A percentile compares a stretch with the other conserved stretches of the same genome.
phyloP scores from a whole-genome alignment of 2,888 invertebrate species.

The Tiphia femorata region DNA sequence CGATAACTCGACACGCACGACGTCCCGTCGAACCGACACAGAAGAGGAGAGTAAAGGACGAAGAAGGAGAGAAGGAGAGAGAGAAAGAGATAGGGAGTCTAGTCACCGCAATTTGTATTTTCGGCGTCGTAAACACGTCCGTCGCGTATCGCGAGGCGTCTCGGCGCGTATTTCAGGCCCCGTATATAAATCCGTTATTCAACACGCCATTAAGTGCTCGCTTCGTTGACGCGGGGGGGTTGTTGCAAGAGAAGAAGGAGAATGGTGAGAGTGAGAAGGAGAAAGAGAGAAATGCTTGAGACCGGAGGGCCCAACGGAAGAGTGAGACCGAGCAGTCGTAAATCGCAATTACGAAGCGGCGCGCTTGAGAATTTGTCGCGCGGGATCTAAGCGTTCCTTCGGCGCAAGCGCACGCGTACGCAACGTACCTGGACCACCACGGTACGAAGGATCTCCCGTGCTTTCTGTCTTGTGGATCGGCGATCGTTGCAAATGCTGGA shows the following conservation, averaged over 20 bases:
- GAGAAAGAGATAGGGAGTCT: too few relatives aligned
- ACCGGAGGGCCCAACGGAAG: constrained; percentile 2
- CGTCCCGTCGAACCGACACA: neutral
- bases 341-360: constrained; percentile 67
- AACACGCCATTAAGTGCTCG: constrained; percentile 67
- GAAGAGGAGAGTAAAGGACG: too few relatives aligned
- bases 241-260: constrained; percentile 30
- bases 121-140: constrained; percentile 60
- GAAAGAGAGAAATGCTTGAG: constrained; percentile 12
- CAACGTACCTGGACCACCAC: constrained; percentile 44
- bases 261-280: constrained; percentile 27
- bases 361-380: constrained; percentile 66
- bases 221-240: constrained; percentile 47
- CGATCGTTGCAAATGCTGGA: neutral
- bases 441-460: constrained; percentile 31
- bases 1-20: neutral
- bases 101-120: constrained; percentile 57
- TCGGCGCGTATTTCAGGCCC: constrained; percentile 55
- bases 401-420: constrained; percentile 32
- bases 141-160: constrained; percentile 46
- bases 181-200: constrained; percentile 68
- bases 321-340: constrained; percentile 49
- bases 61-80: too few relatives aligned
- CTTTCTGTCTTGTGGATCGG: constrained; percentile 5
- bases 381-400: constrained; percentile 57